phyloP scores from a whole-genome alignment of 2,888 invertebrate species.

The Cyclophora albipunctata region DNA sequence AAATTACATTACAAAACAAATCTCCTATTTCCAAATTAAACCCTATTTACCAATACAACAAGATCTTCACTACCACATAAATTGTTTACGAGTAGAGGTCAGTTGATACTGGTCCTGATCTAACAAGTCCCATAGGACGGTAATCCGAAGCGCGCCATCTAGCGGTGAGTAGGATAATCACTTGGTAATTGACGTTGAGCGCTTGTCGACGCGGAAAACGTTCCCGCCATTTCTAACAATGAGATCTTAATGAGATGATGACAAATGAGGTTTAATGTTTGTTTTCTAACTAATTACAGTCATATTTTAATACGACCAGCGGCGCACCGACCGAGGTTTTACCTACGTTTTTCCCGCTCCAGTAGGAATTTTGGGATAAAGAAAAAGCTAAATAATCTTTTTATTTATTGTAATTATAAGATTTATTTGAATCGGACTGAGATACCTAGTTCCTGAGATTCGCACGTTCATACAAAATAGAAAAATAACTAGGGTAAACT shows the following conservation, averaged over 20 bases:
- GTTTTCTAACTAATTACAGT: not conserved
- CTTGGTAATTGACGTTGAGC: slow-evolving; percentile 54
- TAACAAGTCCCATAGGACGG: slow-evolving; percentile 44
- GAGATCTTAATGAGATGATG: too few relatives aligned
- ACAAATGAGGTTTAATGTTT: not conserved
- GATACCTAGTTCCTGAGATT: too few relatives aligned
- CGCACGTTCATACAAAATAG: too few relatives aligned
- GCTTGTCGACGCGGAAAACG: slow-evolving; percentile 36
- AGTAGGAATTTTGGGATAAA: not conserved
- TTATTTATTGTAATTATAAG: too few relatives aligned
- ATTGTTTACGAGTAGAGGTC: too few relatives aligned
- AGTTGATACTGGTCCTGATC: not conserved
- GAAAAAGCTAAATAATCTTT: not conserved
- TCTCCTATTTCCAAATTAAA: slow-evolving; percentile 11
- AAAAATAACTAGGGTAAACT: too few relatives aligned
- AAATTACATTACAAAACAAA: too few relatives aligned
- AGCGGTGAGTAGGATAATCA: slow-evolving; percentile 55
- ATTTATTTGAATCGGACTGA: too few relatives aligned
- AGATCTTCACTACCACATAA: not conserved
- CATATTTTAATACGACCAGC: too few relatives aligned
- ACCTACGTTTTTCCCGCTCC: too few relatives aligned
- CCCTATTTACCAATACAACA: not conserved
- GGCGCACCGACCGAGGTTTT: not conserved
- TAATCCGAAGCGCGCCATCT: slow-evolving; percentile 56
- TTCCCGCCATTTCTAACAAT: slow-evolving; percentile 18